phyloP scores from a whole-genome alignment of 2,888 invertebrate genomes.

The Cantharis flavilabris region DNA sequence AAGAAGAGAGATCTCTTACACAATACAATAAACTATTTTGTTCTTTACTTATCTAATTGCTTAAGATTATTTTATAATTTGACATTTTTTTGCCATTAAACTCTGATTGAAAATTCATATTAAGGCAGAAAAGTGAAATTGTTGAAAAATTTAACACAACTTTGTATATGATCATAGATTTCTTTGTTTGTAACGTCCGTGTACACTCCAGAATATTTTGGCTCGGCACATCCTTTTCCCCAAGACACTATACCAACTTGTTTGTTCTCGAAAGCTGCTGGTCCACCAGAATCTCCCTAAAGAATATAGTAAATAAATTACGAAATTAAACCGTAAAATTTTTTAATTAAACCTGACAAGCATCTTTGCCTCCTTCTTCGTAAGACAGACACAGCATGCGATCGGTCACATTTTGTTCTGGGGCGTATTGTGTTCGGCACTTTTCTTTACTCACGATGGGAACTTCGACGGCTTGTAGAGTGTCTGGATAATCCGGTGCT shows the following conservation, averaged over 20 bases:
- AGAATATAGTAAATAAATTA: neutral
- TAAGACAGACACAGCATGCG: conserved; percentile 1
- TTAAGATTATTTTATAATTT: too few species aligned
- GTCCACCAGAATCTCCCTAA: conserved; percentile 11
- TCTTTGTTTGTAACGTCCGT: neutral
- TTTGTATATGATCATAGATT: neutral
- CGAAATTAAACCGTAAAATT: neutral
- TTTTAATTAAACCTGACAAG: neutral
- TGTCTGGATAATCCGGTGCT: neutral
- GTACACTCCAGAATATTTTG: neutral
- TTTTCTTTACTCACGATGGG: neutral
- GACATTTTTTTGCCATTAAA: too few species aligned
- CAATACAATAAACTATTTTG: too few species aligned
- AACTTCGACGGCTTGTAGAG: neutral
- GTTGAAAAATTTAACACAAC: neutral
- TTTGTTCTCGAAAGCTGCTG: neutral
- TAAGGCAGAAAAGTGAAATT: neutral
- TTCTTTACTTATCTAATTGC: too few species aligned
- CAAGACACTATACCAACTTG: conserved; percentile 1
- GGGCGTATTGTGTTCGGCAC: neutral
- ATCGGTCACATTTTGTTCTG: neutral
- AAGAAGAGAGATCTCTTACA: too few species aligned
- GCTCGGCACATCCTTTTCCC: neutral
- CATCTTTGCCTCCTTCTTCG: neutral
- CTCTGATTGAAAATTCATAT: neutral